Evolutionary conservation across 1,140 invertebrate species (phyloP).

Genomic region (Gryllus bimaculatus): DNA sequence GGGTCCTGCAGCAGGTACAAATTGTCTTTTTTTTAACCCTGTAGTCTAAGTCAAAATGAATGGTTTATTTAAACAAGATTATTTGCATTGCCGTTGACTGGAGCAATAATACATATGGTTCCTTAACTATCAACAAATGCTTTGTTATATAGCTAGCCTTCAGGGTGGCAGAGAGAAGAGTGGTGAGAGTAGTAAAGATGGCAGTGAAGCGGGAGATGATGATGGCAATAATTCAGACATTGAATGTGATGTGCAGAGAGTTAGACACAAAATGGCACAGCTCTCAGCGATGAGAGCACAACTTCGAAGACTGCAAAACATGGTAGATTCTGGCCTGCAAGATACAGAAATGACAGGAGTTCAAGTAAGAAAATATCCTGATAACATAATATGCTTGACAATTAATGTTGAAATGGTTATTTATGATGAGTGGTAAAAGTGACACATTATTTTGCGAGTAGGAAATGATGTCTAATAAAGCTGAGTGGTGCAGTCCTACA

Average conservation of each 20-base stretch:
- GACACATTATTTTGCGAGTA: too few relatives aligned
- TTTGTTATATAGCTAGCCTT: not conserved
- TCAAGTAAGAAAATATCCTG: not conserved
- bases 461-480: too few relatives aligned
- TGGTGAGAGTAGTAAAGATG: constrained; percentile 9
- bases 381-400: too few relatives aligned
- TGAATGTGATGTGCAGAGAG: constrained; percentile 15
- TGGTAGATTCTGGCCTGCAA: constrained; percentile 28
- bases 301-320: constrained; percentile 33
- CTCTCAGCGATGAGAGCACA: constrained; percentile 35
- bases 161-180: not conserved
- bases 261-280: constrained; percentile 33
- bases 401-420: too few relatives aligned
- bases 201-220: constrained; percentile 11
- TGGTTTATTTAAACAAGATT: too few relatives aligned
- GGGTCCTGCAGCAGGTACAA: constrained; percentile 6
- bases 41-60: too few relatives aligned
- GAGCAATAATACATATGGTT: too few relatives aligned
- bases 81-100: too few relatives aligned
- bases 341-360: not conserved
- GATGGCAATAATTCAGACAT: not conserved
- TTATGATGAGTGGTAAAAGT: too few relatives aligned
- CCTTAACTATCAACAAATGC: too few relatives aligned
- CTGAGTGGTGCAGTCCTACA: too few relatives aligned
- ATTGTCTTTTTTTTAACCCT: not conserved